A percentile compares a stretch with the other conserved stretches of the same genome.
Conservation (phyloP, 1,140 invertebrate species). For the Rhysida immarginata region DNA sequence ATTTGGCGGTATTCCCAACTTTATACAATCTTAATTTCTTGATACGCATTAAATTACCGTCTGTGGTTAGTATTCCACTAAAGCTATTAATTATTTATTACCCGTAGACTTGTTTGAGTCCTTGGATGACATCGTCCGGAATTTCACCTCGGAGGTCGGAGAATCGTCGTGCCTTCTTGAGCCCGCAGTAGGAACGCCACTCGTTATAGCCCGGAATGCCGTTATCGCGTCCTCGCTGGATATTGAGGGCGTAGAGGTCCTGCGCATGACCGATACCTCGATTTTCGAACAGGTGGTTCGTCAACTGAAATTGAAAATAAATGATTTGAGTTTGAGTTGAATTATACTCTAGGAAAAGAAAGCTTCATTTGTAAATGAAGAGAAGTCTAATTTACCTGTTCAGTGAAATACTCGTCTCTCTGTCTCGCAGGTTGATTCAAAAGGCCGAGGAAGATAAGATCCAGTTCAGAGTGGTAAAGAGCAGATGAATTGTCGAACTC, state of each 20-base stretch:
- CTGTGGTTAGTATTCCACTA: no score
- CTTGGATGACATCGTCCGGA: not conserved
- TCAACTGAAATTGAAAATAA: conserved; percentile 13
- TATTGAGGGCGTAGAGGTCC: conserved; percentile 29
- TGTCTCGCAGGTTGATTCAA: not conserved
- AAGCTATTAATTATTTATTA: no score
- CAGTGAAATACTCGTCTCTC: conserved; percentile 5
- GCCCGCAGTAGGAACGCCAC: conserved; percentile 17
- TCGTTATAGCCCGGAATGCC: conserved; percentile 23
- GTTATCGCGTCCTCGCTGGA: conserved; percentile 31
- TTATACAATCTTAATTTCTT: no score
- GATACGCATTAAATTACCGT: no score
- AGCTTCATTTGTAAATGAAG: no score
- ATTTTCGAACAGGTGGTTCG: conserved; percentile 20
- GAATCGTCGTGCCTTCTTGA: conserved; percentile 4
- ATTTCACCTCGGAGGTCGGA: not conserved
- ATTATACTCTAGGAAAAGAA: no score
- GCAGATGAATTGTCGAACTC: conserved; percentile 1
- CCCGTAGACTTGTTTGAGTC: conserved; percentile 1
- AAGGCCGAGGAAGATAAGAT: not conserved
- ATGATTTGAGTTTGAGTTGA: no score
- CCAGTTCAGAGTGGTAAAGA: not conserved
- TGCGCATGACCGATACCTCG: conserved; percentile 17
- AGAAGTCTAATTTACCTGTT: no score
- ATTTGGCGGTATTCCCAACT: no score